phyloP scores from a whole-genome alignment of 2,888 invertebrate species.

The Rhamnusium bicolor region DNA sequence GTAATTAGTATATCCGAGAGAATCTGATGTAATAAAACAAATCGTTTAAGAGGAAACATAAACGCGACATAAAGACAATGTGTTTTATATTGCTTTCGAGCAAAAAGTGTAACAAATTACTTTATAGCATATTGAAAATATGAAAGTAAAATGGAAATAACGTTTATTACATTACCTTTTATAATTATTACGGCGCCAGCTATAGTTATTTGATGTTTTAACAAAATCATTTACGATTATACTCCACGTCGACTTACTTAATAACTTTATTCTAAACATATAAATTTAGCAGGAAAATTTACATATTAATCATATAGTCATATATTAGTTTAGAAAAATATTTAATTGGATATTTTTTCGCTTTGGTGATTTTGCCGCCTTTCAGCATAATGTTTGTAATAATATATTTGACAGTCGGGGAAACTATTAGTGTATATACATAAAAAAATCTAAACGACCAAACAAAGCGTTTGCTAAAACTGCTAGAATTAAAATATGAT shows the following conservation, averaged over 20 bases:
- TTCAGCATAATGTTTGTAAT: neutral
- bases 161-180: conserved; percentile 25
- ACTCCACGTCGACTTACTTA: neutral
- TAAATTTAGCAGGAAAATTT: conserved; percentile 31
- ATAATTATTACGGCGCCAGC: conserved; percentile 30
- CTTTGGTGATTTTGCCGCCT: neutral
- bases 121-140: conserved; percentile 42
- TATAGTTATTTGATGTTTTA: conserved; percentile 6
- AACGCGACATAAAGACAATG: conserved; percentile 27
- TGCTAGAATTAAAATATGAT: no score
- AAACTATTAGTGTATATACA: neutral
- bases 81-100: conserved; percentile 11
- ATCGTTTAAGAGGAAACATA: conserved; percentile 16
- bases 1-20: conserved; percentile 8
- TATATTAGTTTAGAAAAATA: conserved; percentile 20
- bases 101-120: conserved; percentile 44
- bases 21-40: conserved; percentile 7
- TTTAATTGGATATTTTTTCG: conserved; percentile 29
- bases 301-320: conserved; percentile 34
- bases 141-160: conserved; percentile 36
- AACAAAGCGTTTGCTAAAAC: no score
- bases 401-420: neutral
- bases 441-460: neutral
- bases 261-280: conserved; percentile 4
- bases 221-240: neutral